Evolutionary conservation across 2,113 vertebrate genomes (phyloP).

Genomic region (Numenius arquata): DNA sequence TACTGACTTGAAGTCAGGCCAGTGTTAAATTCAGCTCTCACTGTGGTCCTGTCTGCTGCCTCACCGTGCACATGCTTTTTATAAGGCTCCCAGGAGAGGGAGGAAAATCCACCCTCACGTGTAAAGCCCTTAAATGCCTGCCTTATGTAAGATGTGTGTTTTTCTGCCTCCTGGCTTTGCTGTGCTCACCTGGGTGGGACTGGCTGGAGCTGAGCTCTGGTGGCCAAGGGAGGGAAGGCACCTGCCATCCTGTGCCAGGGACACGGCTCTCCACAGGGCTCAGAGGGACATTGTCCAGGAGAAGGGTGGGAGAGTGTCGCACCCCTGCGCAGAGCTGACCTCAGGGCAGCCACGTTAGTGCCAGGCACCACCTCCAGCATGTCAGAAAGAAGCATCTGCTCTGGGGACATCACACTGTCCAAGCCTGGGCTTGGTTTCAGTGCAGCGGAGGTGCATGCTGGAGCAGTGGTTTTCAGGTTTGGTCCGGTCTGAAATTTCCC

Average conservation of each 20-base stretch:
- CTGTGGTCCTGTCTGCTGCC: background rate
- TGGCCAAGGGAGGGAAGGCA: background rate
- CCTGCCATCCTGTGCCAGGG: fast-evolving
- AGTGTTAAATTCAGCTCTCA: background rate
- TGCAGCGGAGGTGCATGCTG: background rate
- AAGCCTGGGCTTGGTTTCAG: background rate
- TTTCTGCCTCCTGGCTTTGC: background rate
- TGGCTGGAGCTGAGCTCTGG: background rate
- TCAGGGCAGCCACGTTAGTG: background rate
- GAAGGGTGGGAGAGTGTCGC: background rate
- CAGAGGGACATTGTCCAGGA: background rate
- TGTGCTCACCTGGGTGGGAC: background rate
- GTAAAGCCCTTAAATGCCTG: background rate
- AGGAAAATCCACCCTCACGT: background rate
- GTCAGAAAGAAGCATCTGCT: background rate
- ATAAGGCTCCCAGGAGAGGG: background rate
- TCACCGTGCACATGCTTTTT: background rate
- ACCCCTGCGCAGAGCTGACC: fast-evolving
- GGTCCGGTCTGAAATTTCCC: background rate
- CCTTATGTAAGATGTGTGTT: background rate
- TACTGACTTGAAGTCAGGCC: background rate
- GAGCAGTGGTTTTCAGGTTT: background rate
- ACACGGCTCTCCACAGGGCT: background rate
- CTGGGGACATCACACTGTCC: background rate
- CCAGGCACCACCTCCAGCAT: background rate